These are phyloP conservation scores for Triplophysa yarkandensis DNA, from an alignment of 2,797 vertebrate genomes.

Conservation along the genomic window DNA sequence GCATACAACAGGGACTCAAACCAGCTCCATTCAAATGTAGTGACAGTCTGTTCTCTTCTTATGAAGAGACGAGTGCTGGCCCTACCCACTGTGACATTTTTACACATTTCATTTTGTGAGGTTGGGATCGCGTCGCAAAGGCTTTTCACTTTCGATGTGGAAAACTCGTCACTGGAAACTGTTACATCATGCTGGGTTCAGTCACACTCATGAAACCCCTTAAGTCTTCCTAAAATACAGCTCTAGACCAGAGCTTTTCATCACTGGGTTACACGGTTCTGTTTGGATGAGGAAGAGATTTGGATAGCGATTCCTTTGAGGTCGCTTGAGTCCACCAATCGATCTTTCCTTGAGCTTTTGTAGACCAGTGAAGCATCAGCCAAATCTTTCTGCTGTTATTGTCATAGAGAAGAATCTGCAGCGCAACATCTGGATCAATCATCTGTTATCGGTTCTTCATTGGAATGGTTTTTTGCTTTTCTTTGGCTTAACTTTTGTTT, in stretches of 20 bases:
- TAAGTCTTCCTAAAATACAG: background rate
- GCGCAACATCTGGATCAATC: background rate
- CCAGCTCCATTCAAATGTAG: background rate
- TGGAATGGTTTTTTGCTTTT: no score
- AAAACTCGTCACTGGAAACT: background rate
- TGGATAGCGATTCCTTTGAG: background rate
- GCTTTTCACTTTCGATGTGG: background rate
- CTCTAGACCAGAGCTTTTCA: background rate
- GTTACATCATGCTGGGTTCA: background rate
- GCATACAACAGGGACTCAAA: background rate
- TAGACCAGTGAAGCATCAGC: background rate
- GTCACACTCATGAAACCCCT: background rate
- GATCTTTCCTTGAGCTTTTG: background rate
- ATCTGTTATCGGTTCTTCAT: background rate
- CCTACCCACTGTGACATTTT: background rate
- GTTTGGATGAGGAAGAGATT: background rate
- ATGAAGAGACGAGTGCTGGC: background rate
- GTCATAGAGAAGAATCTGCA: background rate
- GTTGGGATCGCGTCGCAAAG: background rate
- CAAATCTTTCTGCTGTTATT: constrained; percentile 5
- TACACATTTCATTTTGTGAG: background rate
- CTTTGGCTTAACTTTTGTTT: no score
- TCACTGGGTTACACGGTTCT: background rate
- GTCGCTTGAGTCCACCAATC: background rate
- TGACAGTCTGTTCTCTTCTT: background rate